These are phyloP conservation scores for Gambusia yucatana DNA, from an alignment of 2,797 vertebrate genomes.

Conservation along the genomic window DNA sequence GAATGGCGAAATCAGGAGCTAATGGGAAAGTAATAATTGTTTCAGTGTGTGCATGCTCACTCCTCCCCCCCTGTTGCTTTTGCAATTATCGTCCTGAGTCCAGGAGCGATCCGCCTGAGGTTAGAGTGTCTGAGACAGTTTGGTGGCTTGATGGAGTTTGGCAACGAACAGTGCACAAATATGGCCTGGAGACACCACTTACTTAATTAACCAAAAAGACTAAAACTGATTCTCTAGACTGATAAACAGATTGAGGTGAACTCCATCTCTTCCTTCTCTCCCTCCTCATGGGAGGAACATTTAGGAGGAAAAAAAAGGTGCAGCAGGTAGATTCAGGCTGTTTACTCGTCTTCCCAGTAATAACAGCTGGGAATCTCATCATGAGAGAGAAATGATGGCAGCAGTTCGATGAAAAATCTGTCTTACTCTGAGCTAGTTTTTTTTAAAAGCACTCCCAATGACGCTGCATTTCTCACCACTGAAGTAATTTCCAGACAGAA, in stretches of 20 bases:
- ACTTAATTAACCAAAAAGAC: slow-evolving; percentile 80
- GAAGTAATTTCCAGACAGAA: slow-evolving; percentile 24
- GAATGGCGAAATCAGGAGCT: slow-evolving; percentile 33
- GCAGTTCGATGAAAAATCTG: slow-evolving; percentile 15
- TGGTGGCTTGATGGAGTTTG: slow-evolving; percentile 71
- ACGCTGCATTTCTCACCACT: slow-evolving; percentile 6
- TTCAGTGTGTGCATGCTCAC: slow-evolving; percentile 44
- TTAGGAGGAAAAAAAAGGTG: slow-evolving; percentile 29
- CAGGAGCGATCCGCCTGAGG: slow-evolving; percentile 56
- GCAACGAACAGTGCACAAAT: slow-evolving; percentile 51
- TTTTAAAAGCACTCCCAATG: slow-evolving; percentile 22
- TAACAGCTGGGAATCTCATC: slow-evolving; percentile 45
- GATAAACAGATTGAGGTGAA: slow-evolving; percentile 63
- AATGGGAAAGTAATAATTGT: slow-evolving; percentile 62
- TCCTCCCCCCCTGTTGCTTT: slow-evolving; percentile 54
- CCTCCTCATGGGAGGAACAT: slow-evolving; percentile 32
- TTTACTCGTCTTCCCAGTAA: slow-evolving; percentile 56
- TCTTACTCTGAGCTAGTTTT: neutral
- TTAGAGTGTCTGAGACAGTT: slow-evolving; percentile 56
- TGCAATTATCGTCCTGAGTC: slow-evolving; percentile 70
- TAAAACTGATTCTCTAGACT: slow-evolving; percentile 64
- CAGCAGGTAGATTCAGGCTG: slow-evolving; percentile 54
- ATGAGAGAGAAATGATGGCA: slow-evolving; percentile 4
- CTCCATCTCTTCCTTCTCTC: slow-evolving; percentile 4
- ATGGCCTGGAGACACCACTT: slow-evolving; percentile 70